Evolutionary conservation across 2,113 vertebrate species (phyloP), one percentile per base, ranked within the genome.

Genomic region (Rafetus swinhoei): DNA sequence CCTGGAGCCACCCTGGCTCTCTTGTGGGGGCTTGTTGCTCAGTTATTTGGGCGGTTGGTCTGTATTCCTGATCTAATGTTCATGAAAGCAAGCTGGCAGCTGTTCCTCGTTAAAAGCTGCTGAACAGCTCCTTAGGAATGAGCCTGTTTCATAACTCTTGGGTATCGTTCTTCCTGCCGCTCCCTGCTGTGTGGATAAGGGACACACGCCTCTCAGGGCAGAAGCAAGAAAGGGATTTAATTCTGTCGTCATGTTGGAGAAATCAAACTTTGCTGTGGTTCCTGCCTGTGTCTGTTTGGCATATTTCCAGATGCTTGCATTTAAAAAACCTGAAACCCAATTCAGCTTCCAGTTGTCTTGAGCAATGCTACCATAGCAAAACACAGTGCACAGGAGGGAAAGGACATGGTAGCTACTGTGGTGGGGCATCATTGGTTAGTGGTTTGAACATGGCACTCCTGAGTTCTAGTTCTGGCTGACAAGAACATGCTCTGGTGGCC

Each of bases 121-220:
- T 86, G 79, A 96, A 91, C 81, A 92, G 1, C 55, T 97, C 86
- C 16, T 76, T 89, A 83, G 95, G 85, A 91, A 93, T 82, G 85
- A 92, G 13, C 25, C 0, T 59, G 16, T 95, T 96, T 87, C 77
- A 85, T 85, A 92, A 32, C 92, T n/a, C 82, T 9, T 93, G 91
- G 89, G 29, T 45, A 52, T 50, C 90, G 59, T 90, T 96, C 82
- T 95, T 84, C 81, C 86, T 88, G 94, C 79, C 9, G 2, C 56
- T 94, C 10, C 32, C 76, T 95, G 53, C 96, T 82, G 59, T 86
- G 88, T 39, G 77, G 84, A 57, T 92, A 54, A 14, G 50, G 45
- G 79, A 60, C 14, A 59, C 4, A 3, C 6, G 14, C 55, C 84
- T 87, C 80, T 62, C 81, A 85, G 85, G 53, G 76, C 56, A 53